Conservation (phyloP, 2,888 invertebrate species). For the Unio delphinus region DNA sequence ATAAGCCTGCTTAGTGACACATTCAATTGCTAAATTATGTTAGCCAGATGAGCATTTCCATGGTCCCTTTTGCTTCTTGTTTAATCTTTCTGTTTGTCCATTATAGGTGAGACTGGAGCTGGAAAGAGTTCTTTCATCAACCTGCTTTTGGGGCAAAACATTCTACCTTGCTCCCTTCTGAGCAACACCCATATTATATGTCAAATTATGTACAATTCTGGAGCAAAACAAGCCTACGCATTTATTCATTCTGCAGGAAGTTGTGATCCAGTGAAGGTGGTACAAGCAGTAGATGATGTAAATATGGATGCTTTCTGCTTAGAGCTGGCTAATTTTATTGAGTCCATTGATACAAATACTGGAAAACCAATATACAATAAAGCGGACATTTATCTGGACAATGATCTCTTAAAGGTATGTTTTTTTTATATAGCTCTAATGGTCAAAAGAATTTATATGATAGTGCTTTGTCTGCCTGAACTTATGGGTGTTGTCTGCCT, state of each 20-base stretch:
- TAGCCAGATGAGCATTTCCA: too few species aligned
- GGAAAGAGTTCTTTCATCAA: slow-evolving; percentile 57
- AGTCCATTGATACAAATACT: slow-evolving; percentile 16
- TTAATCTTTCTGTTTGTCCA: slow-evolving; percentile 1
- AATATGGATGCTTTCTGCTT: slow-evolving; percentile 8
- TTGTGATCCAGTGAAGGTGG: slow-evolving; percentile 1
- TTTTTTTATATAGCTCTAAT: too few species aligned
- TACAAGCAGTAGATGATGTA: slow-evolving; percentile 1
- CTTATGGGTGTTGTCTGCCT: too few species aligned
- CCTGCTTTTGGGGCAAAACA: slow-evolving; percentile 41
- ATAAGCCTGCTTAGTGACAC: too few species aligned
- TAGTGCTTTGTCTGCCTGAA: too few species aligned
- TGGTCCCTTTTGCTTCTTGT: too few species aligned
- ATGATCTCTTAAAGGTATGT: slow-evolving; percentile 41
- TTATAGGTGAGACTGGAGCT: slow-evolving; percentile 49
- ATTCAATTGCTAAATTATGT: too few species aligned
- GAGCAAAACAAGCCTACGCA: slow-evolving; percentile 13
- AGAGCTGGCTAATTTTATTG: slow-evolving; percentile 19
- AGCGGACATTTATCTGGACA: slow-evolving; percentile 40
- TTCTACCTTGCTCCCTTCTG: slow-evolving; percentile 44
- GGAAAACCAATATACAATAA: slow-evolving; percentile 24
- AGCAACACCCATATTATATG: slow-evolving; percentile 54
- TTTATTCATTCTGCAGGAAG: slow-evolving; percentile 13
- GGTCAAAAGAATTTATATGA: too few species aligned
- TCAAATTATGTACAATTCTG: slow-evolving; percentile 40